Evolutionary conservation across 1,140 invertebrate genomes (phyloP), one percentile per base, ranked within the genome.

Genomic region (Bombus polaris): DNA sequence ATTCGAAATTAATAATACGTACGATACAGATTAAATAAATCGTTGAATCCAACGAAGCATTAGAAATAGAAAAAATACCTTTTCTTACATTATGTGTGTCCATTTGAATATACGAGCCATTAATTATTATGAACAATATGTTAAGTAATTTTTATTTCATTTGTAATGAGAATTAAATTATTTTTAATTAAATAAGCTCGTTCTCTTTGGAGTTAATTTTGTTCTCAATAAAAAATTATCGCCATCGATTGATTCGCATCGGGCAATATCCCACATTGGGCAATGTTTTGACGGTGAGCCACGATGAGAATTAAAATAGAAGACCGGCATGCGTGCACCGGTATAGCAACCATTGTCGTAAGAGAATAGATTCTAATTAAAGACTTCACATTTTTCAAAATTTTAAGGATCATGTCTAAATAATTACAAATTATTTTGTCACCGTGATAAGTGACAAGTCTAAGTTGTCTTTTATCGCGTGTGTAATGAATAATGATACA

Each of bases 281-380:
- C 72, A 74, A 78, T 73, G 76, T 75, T 73, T 79, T 85, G 76
- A 84, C 70, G 70, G 84, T 80, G 82, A 79, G 87, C 80, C 79
- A 86, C 59, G 15, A 74, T 74, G 44, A 57, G 84, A 86, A 75
- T 75, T 81, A 82, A 82, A 86, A 62, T 80, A 81, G 88, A 83
- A 75, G 47, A 72, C 66, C 71, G 28, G 47, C 25, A 18, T 57
- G 53, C 35, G 53, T 74, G 73, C 13, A 65, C 82, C 32, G 47
- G 59, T 59, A 78, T 71, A 84, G 75, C 42, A 59, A 70, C 53
- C 83, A 85, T 80, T 59, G 82, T 84, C 68, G 76, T 85, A 85
- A 85, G 77, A 73, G 28, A 62, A 80, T 42, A 47, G 15, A 25
- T 62, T 65, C 28, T n/a, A 65, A 53, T 65, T 13, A 42, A 44